Evolutionary conservation across 2,113 vertebrate genomes (phyloP).

Genomic region (Charadrius vociferus): DNA sequence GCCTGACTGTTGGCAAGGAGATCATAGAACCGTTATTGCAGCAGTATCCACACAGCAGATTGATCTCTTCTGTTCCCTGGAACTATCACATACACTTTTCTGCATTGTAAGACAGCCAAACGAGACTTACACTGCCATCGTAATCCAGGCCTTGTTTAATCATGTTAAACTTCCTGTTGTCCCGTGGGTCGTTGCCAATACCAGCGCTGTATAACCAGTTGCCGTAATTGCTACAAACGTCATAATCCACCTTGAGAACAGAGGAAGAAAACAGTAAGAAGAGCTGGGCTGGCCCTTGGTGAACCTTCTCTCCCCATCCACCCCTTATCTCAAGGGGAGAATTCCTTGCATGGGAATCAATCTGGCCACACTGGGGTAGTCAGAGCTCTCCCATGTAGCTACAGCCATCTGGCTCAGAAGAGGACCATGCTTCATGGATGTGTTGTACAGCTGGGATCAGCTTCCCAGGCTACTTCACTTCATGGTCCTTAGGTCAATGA

Average conservation of each 20-base stretch:
- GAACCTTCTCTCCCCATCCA: background rate
- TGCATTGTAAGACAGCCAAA: background rate
- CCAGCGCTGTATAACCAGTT: conserved; percentile 87
- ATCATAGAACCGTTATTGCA: background rate
- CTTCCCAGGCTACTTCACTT: background rate
- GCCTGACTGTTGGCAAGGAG: background rate
- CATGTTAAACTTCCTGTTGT: conserved; percentile 85
- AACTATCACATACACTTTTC: background rate
- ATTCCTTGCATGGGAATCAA: background rate
- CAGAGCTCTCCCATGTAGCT: background rate
- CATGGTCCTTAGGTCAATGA: background rate
- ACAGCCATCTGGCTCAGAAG: background rate
- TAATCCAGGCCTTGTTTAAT: conserved; percentile 86
- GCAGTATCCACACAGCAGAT: background rate
- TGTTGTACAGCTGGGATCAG: background rate
- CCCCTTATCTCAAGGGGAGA: background rate
- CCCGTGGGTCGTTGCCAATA: conserved; percentile 83
- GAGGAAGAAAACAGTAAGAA: background rate
- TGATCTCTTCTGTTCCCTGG: background rate
- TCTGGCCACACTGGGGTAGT: background rate
- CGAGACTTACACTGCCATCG: conserved; percentile 70
- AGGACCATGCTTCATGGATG: background rate
- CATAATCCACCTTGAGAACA: conserved; percentile 77
- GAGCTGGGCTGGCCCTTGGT: background rate
- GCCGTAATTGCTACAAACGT: conserved; percentile 84